Evolutionary conservation across 35 echinoderm and acorn worm species (phyloP).

Genomic region (Ophioderma brevispina): DNA sequence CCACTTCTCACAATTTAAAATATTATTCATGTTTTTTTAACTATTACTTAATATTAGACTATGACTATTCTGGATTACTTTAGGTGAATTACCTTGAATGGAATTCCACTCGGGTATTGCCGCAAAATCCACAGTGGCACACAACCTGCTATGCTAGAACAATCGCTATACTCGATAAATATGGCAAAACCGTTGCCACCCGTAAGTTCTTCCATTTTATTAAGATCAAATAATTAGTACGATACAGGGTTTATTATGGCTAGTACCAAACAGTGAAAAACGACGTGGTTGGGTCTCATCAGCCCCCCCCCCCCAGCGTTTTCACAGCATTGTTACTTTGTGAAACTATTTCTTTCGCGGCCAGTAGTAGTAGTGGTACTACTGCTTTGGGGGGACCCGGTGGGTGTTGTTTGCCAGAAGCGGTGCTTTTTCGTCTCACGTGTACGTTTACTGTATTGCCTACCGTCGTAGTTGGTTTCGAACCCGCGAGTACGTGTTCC

Average conservation of each 20-base stretch:
- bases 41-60: no score
- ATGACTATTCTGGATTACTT: no score
- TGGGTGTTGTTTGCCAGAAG: conserved; percentile 2
- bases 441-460: background rate
- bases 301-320: conserved; percentile 9
- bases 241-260: conserved; percentile 18
- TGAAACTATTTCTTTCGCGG: background rate
- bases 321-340: conserved; percentile 5
- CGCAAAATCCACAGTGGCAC: conserved; percentile 39
- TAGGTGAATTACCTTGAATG: conserved; percentile 48
- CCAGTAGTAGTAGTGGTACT: no score
- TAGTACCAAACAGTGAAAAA: conserved; percentile 14
- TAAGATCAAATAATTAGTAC: conserved; percentile 26
- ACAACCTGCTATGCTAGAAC: background rate
- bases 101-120: conserved; percentile 48
- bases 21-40: no score
- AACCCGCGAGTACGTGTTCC: conserved; percentile 5
- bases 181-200: conserved; percentile 22
- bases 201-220: conserved; percentile 23
- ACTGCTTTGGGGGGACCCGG: background rate
- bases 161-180: background rate
- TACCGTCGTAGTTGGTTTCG: background rate
- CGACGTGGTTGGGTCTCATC: conserved; percentile 25
- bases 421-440: conserved; percentile 30
- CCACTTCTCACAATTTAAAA: no score